Conservation (phyloP, 2,797 vertebrate genomes). For the Sebastiscus albofasciatus region DNA sequence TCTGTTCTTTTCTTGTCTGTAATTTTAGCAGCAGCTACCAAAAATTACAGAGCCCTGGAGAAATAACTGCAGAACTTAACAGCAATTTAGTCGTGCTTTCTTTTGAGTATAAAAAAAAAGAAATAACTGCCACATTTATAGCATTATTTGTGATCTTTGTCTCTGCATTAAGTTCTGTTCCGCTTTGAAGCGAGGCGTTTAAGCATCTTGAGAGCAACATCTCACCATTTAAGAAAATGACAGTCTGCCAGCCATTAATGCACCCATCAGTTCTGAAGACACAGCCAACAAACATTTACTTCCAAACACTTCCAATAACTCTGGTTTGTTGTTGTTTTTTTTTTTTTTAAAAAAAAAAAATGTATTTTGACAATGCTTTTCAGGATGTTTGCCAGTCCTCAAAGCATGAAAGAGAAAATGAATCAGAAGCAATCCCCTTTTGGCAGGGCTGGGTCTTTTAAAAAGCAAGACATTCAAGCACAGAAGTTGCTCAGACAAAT, state of each 20-base stretch:
- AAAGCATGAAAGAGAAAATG: conserved; percentile 33
- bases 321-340: background rate
- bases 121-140: conserved; percentile 29
- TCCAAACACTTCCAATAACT: conserved; percentile 32
- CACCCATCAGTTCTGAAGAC: conserved; percentile 24
- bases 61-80: conserved; percentile 43
- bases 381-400: conserved; percentile 9
- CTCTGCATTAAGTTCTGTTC: conserved; percentile 15
- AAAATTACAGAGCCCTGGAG: conserved; percentile 48
- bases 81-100: conserved; percentile 35
- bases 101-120: background rate
- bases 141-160: conserved; percentile 29
- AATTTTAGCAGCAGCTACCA: conserved; percentile 47
- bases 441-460: conserved; percentile 25
- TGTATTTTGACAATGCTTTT: conserved; percentile 30
- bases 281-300: conserved; percentile 28
- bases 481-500: conserved; percentile 15
- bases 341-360: background rate
- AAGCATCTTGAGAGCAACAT: conserved; percentile 16
- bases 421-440: conserved; percentile 30
- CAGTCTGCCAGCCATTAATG: conserved; percentile 47
- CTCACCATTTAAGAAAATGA: conserved; percentile 26
- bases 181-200: conserved; percentile 18
- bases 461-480: conserved; percentile 34
- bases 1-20: conserved; percentile 40